Percentiles rank a stretch among this genome's conserved stretches.
Conservation (phyloP, 2,113 vertebrate species). For the Tiliqua scincoides region DNA sequence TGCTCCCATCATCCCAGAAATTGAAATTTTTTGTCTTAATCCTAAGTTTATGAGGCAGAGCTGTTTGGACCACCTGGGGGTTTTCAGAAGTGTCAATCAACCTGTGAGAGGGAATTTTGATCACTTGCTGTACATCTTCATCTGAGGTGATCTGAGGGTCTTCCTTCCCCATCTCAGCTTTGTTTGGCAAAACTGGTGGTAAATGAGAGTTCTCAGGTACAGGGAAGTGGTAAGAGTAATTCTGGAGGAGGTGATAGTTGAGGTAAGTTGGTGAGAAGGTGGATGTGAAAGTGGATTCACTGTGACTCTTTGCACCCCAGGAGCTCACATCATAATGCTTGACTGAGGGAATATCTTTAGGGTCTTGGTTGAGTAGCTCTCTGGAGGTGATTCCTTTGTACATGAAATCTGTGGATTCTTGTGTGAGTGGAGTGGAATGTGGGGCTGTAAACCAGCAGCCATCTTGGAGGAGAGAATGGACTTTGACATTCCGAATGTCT, state of each 20-base stretch:
- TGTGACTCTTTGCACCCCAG: neutral
- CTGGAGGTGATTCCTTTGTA: constrained; percentile 24
- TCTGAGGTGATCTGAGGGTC: constrained; percentile 37
- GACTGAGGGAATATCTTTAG: neutral
- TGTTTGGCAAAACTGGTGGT: constrained; percentile 37
- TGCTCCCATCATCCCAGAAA: constrained; percentile 18
- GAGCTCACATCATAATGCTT: neutral
- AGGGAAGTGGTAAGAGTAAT: constrained; percentile 27
- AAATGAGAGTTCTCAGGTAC: constrained; percentile 57
- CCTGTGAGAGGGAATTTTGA: constrained; percentile 45
- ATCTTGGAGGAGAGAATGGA: constrained; percentile 4
- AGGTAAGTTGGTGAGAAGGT: constrained; percentile 64
- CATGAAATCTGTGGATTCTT: constrained; percentile 15
- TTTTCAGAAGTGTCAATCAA: constrained; percentile 25
- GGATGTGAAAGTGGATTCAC: constrained; percentile 62
- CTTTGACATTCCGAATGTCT: constrained; percentile 50
- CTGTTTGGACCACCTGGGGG: constrained; percentile 16
- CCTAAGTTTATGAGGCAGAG: constrained; percentile 79
- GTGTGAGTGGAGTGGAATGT: constrained; percentile 6
- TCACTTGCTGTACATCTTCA: constrained; percentile 74
- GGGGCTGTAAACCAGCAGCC: constrained; percentile 55
- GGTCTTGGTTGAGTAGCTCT: neutral
- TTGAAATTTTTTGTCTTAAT: constrained; percentile 72
- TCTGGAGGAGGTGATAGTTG: constrained; percentile 69
- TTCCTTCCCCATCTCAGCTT: constrained; percentile 18